Evolutionary conservation across 2,888 invertebrate species (phyloP).

Genomic region (Muschampia plurimacula): DNA sequence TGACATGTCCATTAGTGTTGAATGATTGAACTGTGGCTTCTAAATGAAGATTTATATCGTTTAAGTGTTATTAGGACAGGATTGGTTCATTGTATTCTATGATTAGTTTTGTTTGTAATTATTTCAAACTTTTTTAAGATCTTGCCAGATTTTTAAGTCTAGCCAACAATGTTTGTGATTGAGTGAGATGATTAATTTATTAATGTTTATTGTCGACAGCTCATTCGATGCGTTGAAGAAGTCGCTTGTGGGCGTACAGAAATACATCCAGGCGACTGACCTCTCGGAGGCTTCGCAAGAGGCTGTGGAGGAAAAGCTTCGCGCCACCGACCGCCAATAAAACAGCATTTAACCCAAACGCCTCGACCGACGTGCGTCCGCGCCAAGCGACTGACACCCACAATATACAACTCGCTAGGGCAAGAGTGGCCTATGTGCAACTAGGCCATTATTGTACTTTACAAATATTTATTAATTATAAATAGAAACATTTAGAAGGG

Average conservation of each 20-base stretch:
- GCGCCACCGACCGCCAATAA: slow-evolving; percentile 97
- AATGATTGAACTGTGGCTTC: not conserved
- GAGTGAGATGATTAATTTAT: not conserved
- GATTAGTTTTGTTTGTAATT: no score
- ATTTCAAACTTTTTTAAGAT: no score
- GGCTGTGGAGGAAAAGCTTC: slow-evolving; percentile 96
- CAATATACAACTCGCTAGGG: not conserved
- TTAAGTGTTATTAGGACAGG: not conserved
- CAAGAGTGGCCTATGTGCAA: no score
- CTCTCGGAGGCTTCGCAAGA: slow-evolving; percentile 97
- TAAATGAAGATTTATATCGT: not conserved
- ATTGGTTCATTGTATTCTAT: not conserved
- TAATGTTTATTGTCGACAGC: slow-evolving; percentile 79
- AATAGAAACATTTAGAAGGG: no score
- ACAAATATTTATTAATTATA: no score
- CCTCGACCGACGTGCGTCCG: slow-evolving; percentile 54
- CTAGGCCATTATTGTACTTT: no score
- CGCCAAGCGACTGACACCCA: slow-evolving; percentile 36
- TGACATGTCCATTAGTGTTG: not conserved
- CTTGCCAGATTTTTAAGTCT: no score
- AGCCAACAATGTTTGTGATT: no score
- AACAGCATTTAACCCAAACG: slow-evolving; percentile 60
- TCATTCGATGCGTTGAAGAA: slow-evolving; percentile 99
- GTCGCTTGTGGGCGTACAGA: slow-evolving; percentile 97
- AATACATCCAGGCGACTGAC: slow-evolving; percentile 98